Evolutionary conservation across 2,113 vertebrate species (phyloP).

Genomic region (Bostrychus sinensis): DNA sequence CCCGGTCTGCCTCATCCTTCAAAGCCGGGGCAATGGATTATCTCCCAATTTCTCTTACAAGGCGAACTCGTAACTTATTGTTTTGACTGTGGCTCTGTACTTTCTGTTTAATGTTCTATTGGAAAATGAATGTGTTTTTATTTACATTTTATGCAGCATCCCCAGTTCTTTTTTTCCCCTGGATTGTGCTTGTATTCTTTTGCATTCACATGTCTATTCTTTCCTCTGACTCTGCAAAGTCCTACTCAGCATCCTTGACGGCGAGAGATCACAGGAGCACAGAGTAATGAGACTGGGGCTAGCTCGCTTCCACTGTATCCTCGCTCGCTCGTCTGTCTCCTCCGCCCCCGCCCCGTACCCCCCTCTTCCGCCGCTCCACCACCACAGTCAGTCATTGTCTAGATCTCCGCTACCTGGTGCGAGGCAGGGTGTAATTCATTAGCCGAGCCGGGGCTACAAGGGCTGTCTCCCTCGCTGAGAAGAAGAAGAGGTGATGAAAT

Average conservation of each 20-base stretch:
- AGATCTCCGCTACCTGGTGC: conserved; percentile 64
- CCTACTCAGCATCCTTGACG: conserved; percentile 71
- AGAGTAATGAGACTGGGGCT: conserved; percentile 71
- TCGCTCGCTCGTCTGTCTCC: conserved; percentile 8
- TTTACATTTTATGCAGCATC: conserved; percentile 20
- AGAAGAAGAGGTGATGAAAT: conserved; percentile 58
- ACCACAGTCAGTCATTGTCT: conserved; percentile 63
- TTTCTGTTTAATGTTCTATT: conserved; percentile 12
- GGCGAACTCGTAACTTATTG: conserved; percentile 56
- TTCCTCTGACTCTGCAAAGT: too few relatives aligned
- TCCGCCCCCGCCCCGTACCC: not conserved
- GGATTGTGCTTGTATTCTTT: too few relatives aligned
- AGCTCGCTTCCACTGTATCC: conserved; percentile 60
- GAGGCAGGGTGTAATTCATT: conserved; percentile 76
- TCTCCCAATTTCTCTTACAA: conserved; percentile 55
- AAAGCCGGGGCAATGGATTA: conserved; percentile 73
- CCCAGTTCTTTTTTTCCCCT: conserved; percentile 43
- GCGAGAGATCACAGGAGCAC: conserved; percentile 68
- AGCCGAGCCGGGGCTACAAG: conserved; percentile 47
- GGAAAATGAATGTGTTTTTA: conserved; percentile 22
- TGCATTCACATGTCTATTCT: too few relatives aligned
- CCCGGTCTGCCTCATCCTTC: conserved; percentile 65
- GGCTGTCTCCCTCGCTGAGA: conserved; percentile 39
- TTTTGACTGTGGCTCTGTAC: conserved; percentile 40
- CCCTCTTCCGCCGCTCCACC: conserved; percentile 32